Evolutionary conservation across 2,888 invertebrate genomes (phyloP), one percentile per base, ranked within the genome.

Genomic region (Diplolepis rosae): DNA sequence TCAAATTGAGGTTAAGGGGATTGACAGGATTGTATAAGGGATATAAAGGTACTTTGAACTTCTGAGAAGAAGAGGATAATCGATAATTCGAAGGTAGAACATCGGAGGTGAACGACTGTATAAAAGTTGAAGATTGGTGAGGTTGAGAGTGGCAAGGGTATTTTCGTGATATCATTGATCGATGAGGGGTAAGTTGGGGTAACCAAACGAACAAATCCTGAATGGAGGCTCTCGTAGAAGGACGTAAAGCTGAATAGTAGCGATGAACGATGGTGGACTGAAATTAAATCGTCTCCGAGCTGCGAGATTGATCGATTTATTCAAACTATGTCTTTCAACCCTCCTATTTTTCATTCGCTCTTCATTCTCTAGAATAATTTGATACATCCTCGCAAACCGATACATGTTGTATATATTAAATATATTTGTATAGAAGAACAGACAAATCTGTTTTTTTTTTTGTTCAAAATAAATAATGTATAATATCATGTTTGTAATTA

Each of bases 31-130:
- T 73, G 66, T 61, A n/a, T n/a, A n/a, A n/a, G n/a, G n/a, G 61
- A 45, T 65, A 71, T 70, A 71, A 68, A 72, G 72, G 71, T 71
- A 65, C 66, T 42, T 24, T 72, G 73, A 70, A 69, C 74, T 69
- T 72, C 67, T 72, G 66, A 67, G 73, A 24, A 77, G 75, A 75
- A 69, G 72, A 70, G 71, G 74, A 69, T 73, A 75, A 77, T 75
- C 77, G 75, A 77, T 77, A 77, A 77, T 66, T 71, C 66, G 74
- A 77, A 71, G 72, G 70, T 65, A 70, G 71, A 71, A 48, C 71
- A 65, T 61, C 66, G 68, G 71, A 71, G 69, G 71, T 72, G 66
- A 70, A 30, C 71, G 52, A 69, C 30, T 32, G 18, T 18, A 6
- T 11, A 18, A 18, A 32, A n/a, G 52, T 52, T 28, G 13, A 4